Percentiles rank a stretch among this genome's conserved stretches.
phyloP scores from a whole-genome alignment of 1,140 invertebrate species.

The Hormaphis cornu region DNA sequence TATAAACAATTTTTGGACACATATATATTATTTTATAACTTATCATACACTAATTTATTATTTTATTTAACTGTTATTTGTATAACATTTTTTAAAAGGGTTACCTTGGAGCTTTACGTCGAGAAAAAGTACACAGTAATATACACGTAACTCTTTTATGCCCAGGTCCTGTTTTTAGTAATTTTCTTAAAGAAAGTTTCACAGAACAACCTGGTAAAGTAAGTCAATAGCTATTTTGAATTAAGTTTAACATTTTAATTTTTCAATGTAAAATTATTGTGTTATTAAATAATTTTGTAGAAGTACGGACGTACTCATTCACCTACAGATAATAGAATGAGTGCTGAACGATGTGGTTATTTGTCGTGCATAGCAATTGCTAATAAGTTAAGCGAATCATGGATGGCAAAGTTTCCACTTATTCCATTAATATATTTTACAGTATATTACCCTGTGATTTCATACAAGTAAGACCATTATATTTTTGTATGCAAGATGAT shows the following conservation, averaged over 20 bases:
- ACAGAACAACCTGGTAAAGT: constrained; percentile 56
- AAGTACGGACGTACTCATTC: constrained; percentile 47
- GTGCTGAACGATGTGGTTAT: constrained; percentile 59
- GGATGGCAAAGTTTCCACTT: constrained; percentile 59
- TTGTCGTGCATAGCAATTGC: constrained; percentile 64
- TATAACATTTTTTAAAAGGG: constrained; percentile 53
- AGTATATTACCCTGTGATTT: constrained; percentile 56
- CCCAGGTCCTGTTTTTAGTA: constrained; percentile 64
- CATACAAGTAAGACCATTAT: constrained; percentile 46
- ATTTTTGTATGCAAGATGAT: too few species aligned
- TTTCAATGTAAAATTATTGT: neutral
- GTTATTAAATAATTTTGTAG: constrained; percentile 41
- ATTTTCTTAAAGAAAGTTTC: constrained; percentile 60
- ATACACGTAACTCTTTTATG: constrained; percentile 62
- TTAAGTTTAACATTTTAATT: neutral
- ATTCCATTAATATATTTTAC: constrained; percentile 54
- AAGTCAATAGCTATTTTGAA: constrained; percentile 33
- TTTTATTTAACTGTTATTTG: too few species aligned
- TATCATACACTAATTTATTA: too few species aligned
- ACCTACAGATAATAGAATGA: constrained; percentile 53
- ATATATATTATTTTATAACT: too few species aligned
- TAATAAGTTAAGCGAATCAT: constrained; percentile 64
- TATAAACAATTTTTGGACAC: too few species aligned
- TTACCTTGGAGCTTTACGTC: constrained; percentile 55
- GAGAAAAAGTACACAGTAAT: constrained; percentile 52